Percentiles rank a stretch among this genome's conserved stretches.
Conservation (phyloP, 2,797 vertebrate genomes). For the Clarias laeviceps region DNA sequence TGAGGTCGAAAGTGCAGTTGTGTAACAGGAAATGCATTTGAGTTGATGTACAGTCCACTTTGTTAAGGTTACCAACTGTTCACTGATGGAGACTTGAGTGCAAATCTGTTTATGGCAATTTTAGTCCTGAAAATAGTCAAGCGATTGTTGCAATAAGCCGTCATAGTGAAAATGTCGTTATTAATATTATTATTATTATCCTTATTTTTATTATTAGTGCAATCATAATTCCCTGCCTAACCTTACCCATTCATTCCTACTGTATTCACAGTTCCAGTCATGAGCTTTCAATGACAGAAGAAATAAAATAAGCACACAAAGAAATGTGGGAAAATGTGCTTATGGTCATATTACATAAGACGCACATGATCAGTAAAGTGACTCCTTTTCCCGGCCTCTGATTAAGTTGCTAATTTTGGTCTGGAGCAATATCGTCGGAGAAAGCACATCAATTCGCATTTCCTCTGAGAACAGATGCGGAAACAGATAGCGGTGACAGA, state of each 20-base stretch:
- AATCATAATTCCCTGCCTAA: neutral
- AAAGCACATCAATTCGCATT: slow-evolving; percentile 57
- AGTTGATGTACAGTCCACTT: too few relatives aligned
- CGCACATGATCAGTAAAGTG: neutral
- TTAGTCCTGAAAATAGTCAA: too few relatives aligned
- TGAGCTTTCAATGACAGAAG: neutral
- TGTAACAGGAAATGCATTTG: too few relatives aligned
- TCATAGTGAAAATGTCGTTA: neutral
- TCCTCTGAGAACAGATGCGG: slow-evolving; percentile 55
- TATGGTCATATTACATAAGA: neutral
- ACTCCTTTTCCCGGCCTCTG: slow-evolving; percentile 6
- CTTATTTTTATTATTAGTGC: neutral
- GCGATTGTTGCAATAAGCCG: too few relatives aligned
- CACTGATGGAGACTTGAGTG: too few relatives aligned
- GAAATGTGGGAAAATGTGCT: neutral
- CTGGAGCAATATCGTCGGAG: slow-evolving; percentile 9
- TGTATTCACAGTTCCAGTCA: neutral
- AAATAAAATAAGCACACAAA: neutral
- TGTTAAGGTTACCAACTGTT: too few relatives aligned
- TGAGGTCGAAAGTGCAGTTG: too few relatives aligned
- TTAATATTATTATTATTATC: neutral
- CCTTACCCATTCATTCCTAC: neutral
- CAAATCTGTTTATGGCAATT: too few relatives aligned
- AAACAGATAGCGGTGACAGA: slow-evolving; percentile 38
- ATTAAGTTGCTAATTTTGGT: slow-evolving; percentile 28